Evolutionary conservation across 2,888 invertebrate species (phyloP).

Genomic region (Drosophila niveifrons): DNA sequence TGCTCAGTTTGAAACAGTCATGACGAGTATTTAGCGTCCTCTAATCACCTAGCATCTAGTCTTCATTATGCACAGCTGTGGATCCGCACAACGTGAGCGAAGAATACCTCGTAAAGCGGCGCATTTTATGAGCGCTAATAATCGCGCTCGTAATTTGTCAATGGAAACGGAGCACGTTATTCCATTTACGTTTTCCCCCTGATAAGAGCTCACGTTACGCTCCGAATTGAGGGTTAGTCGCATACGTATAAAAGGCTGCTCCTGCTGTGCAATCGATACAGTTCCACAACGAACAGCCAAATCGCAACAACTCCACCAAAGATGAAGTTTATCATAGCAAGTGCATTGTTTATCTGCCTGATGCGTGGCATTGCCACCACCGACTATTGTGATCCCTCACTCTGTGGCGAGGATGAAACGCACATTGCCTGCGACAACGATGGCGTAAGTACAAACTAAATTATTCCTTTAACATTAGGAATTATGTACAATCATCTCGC

Average conservation of each 20-base stretch:
- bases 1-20: not conserved
- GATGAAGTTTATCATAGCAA: not conserved
- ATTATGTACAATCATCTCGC: not conserved
- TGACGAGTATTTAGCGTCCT: not conserved
- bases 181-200: not conserved
- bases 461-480: too few species aligned
- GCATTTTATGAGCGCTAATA: constrained; percentile 12
- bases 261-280: not conserved
- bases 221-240: not conserved
- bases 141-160: constrained; percentile 16
- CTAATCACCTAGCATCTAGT: not conserved
- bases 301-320: not conserved
- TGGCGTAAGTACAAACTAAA: constrained; percentile 22
- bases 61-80: not conserved
- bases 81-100: not conserved
- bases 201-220: constrained; percentile 27
- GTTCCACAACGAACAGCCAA: constrained; percentile 2
- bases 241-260: constrained; percentile 22
- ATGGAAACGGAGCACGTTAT: not conserved
- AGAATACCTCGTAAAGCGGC: not conserved
- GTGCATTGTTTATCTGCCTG: constrained; percentile 4
- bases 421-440: constrained; percentile 43
- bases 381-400: constrained; percentile 20
- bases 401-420: constrained; percentile 1
- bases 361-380: not conserved